These are phyloP conservation scores for Desoria tigrina DNA, from an alignment of 2,888 invertebrate genomes.

Conservation along the genomic window DNA sequence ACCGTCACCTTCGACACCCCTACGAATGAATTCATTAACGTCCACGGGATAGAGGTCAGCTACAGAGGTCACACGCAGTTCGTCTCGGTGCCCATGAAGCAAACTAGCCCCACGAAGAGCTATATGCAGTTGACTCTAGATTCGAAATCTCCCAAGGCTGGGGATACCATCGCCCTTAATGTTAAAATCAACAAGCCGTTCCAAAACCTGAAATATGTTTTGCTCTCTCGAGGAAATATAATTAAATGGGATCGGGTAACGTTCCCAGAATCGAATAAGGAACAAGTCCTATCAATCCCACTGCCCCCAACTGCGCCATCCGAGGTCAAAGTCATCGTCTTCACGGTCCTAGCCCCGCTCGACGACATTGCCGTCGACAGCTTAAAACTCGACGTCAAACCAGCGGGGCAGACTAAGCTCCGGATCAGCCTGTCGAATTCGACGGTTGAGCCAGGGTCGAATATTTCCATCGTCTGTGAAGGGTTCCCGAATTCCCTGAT, in stretches of 20 bases:
- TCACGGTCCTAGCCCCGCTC: constrained; percentile 62
- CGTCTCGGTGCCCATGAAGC: constrained; percentile 15
- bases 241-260: constrained; percentile 12
- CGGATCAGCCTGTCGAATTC: constrained; percentile 61
- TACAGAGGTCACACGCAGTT: constrained; percentile 31
- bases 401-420: constrained; percentile 68
- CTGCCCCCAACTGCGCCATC: constrained; percentile 72
- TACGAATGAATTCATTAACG: constrained; percentile 63
- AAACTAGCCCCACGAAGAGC: constrained; percentile 1
- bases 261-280: neutral
- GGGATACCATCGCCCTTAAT: constrained; percentile 12
- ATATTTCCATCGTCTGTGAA: constrained; percentile 72
- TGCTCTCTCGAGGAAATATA: constrained; percentile 82
- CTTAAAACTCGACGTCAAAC: constrained; percentile 64
- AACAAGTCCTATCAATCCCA: constrained; percentile 53
- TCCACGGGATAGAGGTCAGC: constrained; percentile 66
- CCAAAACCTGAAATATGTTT: constrained; percentile 61
- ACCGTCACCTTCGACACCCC: constrained; percentile 64
- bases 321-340: constrained; percentile 74
- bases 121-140: constrained; percentile 25
- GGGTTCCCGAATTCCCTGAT: constrained; percentile 83
- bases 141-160: neutral
- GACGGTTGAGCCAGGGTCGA: constrained; percentile 72
- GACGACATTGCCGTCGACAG: constrained; percentile 81
- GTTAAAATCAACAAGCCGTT: constrained; percentile 16